Base-by-base conservation (phyloP, 1,140 invertebrate genomes). In the Brachionus rotundiformis region DNA sequence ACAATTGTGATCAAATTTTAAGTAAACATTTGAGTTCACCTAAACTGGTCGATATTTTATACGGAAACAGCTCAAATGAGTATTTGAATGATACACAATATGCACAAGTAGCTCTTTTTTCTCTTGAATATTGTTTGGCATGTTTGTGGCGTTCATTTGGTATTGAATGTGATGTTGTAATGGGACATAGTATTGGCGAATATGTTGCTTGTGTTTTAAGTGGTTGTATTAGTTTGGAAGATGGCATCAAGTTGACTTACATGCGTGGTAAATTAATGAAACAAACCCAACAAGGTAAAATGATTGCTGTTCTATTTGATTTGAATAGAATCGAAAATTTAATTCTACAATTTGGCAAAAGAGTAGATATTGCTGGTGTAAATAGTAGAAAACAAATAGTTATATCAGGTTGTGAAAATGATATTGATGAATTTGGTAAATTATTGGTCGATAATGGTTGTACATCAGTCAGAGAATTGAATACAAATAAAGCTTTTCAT, bases 161-260 rank as follows among this genome's bases (percentile, higher is more conserved):
- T 31, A 25, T 63, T 23, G 11, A 29, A 27, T 29, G 23, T 13
- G 23, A 63, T 31, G 7, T 27, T 63, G 19, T 59, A 4, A 59
- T 59, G 49, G 68, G 68, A 11, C 68, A 73, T 25, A 73, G 68
- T 73, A 44, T 33, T 39, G 68, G 68, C 19, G 68, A 73, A 73
- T 73, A 36, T 73, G 68, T 73, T 1, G 68, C 68, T 16, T 7
- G n/a, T 36, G 27, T 19, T 73, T 31, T 73, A 36, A 19, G 19
- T 36, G 39, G 29, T 19, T 11, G 13, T 36, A 39, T 73, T 16
- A 39, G 19, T 16, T n/a, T 73, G 2, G 31, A 73, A 73, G 31
- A 39, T 39, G 39, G 19, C 19, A 23, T 73, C 2, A 33, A 73
- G 39, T 25, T 73, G 16, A 25, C 49, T 2, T 59, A 59, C 7